Evolutionary conservation across 2,888 invertebrate genomes (phyloP), one percentile per base, ranked within the genome.

Genomic region (Calameuta pallipes): DNA sequence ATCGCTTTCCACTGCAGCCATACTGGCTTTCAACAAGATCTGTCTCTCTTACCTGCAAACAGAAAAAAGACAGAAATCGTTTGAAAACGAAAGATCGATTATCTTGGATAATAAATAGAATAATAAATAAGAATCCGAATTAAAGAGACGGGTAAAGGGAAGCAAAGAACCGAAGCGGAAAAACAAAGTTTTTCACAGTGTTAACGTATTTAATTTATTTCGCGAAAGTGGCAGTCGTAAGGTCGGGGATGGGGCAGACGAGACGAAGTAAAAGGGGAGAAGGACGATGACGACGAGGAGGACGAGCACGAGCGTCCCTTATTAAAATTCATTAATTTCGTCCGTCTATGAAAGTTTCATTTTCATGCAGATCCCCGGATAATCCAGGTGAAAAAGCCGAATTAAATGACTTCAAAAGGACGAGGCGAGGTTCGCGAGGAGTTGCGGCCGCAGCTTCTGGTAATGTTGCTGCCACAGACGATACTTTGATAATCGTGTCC

Each of bases 251-350:
- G 81, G 76, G 80, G 80, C 77, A 81, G 82, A 80, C 77, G 80
- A 82, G 82, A 80, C 76, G 79, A 76, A 81, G 80, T 75, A 78
- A 77, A 80, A 77, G 56, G 56, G 56, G 56, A 56, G 56, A 23
- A 56, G 70, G 76, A 75, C 74, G 78, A 79, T 78, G 36, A 76
- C 73, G 76, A 75, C 75, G 77, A 79, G 77, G 80, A 31, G 15
- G 82, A 69, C 77, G 75, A 82, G 82, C 84, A 83, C 83, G 75
- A 81, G 80, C 81, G 80, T 78, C 80, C 84, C 89, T 90, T 87
- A 90, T 91, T 90, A 90, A 91, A 91, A 91, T 91, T 90, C 90
- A 91, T 91, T 90, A 90, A 90, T 90, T 90, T 91, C 85, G 84
- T 81, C 83, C 87, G 86, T 71, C 71, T 71, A 34, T 15, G 71